These are phyloP conservation scores for Aspiorhynchus laticeps DNA, from an alignment of 2,113 vertebrate species.

Conservation along the genomic window DNA sequence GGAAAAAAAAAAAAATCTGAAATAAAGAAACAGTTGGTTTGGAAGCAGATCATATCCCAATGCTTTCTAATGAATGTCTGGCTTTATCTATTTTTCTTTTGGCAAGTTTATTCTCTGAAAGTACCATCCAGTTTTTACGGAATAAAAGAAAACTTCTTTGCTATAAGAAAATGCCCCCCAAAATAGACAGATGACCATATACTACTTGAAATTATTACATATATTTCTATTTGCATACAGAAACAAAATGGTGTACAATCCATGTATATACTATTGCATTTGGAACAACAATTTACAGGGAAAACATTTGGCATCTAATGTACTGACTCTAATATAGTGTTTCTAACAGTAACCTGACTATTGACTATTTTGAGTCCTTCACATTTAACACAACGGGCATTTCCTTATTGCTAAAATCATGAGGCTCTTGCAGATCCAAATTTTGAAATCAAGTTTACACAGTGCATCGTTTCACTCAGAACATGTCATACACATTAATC, in stretches of 20 bases:
- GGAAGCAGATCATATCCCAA: neutral
- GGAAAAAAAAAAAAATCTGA: neutral
- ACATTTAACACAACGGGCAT: conserved; percentile 31
- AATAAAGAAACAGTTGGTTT: neutral
- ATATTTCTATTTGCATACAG: neutral
- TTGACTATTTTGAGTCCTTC: neutral
- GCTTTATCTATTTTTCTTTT: neutral
- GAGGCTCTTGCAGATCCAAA: conserved; percentile 8
- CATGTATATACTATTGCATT: conserved; percentile 5
- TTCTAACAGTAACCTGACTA: neutral
- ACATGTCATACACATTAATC: conserved; percentile 6
- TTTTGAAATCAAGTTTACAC: neutral
- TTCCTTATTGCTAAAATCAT: conserved; percentile 13
- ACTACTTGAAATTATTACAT: neutral
- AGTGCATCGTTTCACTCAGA: conserved; percentile 5
- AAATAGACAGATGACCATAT: neutral
- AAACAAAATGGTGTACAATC: conserved; percentile 10
- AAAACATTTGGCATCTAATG: conserved; percentile 37
- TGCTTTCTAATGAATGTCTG: conserved; percentile 11
- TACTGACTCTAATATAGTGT: neutral
- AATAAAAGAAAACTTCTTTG: conserved; percentile 25
- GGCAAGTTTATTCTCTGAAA: conserved; percentile 24
- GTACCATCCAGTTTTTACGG: neutral
- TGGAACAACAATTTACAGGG: neutral
- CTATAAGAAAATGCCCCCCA: conserved; percentile 41